Conservation (phyloP, 2,797 vertebrate species). For the Hoplostethus atlanticus region DNA sequence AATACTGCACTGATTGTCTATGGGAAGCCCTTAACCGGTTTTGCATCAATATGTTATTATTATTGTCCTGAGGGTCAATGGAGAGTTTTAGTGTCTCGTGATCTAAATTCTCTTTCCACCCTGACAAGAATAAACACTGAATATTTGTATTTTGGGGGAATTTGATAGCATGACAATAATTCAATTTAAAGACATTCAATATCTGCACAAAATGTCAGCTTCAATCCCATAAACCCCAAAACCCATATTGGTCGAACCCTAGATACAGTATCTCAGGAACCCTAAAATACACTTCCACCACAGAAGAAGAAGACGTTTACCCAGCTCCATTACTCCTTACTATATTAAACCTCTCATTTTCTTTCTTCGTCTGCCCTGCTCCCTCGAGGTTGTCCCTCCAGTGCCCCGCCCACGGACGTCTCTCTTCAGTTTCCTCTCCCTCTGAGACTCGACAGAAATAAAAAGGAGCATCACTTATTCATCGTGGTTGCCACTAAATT, state of each 20-base stretch:
- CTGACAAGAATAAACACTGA: conserved; percentile 11
- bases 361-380: not conserved
- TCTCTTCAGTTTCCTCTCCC: conserved; percentile 18
- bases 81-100: no score
- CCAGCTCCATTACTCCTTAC: not conserved
- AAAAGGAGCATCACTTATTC: conserved; percentile 72
- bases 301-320: conserved; percentile 30
- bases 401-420: not conserved
- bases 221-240: no score
- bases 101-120: not conserved
- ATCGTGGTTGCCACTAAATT: conserved; percentile 61
- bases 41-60: no score
- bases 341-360: not conserved
- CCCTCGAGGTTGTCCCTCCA: conserved; percentile 1
- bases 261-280: not conserved
- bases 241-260: no score
- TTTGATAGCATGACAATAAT: no score
- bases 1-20: conserved; percentile 19
- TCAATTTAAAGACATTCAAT: no score
- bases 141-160: no score
- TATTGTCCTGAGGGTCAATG: no score
- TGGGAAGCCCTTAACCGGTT: conserved; percentile 32
- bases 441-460: conserved; percentile 36
- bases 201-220: no score
- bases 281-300: conserved; percentile 37